Base-by-base conservation (phyloP, 2,113 vertebrate genomes). In the Bubalus kerabau region DNA sequence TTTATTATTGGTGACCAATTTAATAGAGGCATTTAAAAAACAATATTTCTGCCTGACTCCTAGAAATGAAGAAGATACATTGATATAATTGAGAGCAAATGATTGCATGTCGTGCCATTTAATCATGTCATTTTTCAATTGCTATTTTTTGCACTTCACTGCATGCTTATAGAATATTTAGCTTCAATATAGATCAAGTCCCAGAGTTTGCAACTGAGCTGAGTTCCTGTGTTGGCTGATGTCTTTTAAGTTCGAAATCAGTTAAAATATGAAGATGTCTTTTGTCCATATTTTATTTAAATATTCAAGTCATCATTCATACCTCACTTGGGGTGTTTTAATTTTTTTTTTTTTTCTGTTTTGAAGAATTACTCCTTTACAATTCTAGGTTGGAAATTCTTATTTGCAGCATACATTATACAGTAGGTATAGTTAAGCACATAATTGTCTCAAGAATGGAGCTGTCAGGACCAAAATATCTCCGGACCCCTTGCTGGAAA, bases 1-100 rank as follows among this genome's bases (percentile, higher is more conserved):
- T 99, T 99, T 99, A 99, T 99, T 99, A 99, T 99, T 98, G 98
- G 99, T 98, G 98, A 99, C 98, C 99, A 98, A 99, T 99, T 99
- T 99, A 99, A 99, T 99, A 99, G 99, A 99, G 98, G 99, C 99
- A 99, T 99, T 99, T 99, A 99, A 99, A 99, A 99, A 99, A 99
- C 99, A 99, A 99, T 99, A 99, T 99, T 99, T 99, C 99, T 99
- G 99, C 98, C 98, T 98, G 98, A 98, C 98, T 99, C 98, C 98
- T 98, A 98, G 98, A 99, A 99, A 98, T 98, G 98, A 99, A 99
- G 99, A 99, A 99, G 99, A 99, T 99, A 99, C 98, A 99, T 99
- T 99, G 99, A 98, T 98, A 99, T 99, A 99, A 99, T 99, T 99
- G 99, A 99, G 98, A 99, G 98, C 99, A 99, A 99, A 99, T 99